Base-by-base conservation (phyloP, 2,797 vertebrate species). In the Ctenopoma kingsleyae region DNA sequence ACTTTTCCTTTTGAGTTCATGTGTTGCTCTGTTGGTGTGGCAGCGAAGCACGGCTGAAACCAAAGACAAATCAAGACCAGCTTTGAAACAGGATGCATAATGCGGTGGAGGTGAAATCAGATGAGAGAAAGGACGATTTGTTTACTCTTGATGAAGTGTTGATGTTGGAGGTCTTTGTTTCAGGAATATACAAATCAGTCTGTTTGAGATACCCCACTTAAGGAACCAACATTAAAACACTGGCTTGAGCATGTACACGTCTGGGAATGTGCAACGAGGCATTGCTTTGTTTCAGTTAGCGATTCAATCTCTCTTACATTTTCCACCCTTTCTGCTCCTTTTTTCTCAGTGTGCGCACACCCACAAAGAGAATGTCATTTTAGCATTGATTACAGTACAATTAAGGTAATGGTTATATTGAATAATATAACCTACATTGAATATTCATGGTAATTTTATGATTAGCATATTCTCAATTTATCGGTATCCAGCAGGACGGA, bases 111-210 rank as follows among this genome's bases (percentile, higher is more conserved):
- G 87, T 90, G 82, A 88, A 90, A 85, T 89, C 83, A 87, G 86
- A 91, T 63, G 88, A 87, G 83, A 83, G 82, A 78, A 56, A 78
- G 69, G 72, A 76, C 40, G 46, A 80, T 84, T 88, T 92, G 91
- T 92, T 92, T 93, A 91, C 82, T 78, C 80, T 72, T 72, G 72
- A 80, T 81, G 85, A 83, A 89, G 90, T 92, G 91, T 91, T 91
- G 87, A 92, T 80, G 88, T 90, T 92, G 80, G 87, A 91, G 87
- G 85, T 83, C 86, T 88, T 92, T 91, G 87, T 90, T 88, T 83
- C 82, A 88, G 84, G 89, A 90, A 92, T 92, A 92, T 88, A 93
- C 91, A 93, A 92, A 92, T 89, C 87, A 91, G 87, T 81, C 69
- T 92, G 89, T 90, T 87, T 90, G 71, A 90, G 86, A 80, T 80